A percentile compares a stretch with the other conserved stretches of the same genome.
Evolutionary conservation across 1,140 invertebrate species (phyloP).

Genomic region (Bacillus rossius): DNA sequence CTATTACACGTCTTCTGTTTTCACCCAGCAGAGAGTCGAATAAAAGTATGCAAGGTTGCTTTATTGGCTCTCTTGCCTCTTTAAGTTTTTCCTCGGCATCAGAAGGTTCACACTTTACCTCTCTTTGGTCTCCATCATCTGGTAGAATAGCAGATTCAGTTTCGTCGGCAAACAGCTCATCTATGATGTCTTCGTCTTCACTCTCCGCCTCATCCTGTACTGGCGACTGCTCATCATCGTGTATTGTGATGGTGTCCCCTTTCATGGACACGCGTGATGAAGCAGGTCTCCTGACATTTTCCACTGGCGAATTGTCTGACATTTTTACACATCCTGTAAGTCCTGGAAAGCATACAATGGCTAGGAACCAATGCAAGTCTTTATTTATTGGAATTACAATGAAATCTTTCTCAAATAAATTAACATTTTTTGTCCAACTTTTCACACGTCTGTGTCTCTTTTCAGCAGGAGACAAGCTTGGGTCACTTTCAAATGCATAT

Average conservation of each 20-base stretch:
- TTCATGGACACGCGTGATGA: constrained; percentile 57
- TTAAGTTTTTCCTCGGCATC: too few species aligned
- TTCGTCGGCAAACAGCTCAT: constrained; percentile 10
- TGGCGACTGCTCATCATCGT: constrained; percentile 46
- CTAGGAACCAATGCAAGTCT: constrained; percentile 95
- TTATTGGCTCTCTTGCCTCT: too few species aligned
- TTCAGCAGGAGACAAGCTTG: constrained; percentile 63
- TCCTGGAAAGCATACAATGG: constrained; percentile 92
- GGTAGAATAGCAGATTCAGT: too few species aligned
- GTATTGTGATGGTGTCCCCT: too few species aligned
- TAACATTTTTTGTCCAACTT: constrained; percentile 94
- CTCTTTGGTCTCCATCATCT: too few species aligned
- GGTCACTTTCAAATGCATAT: constrained; percentile 48
- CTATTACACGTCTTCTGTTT: constrained; percentile 71
- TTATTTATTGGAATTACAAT: constrained; percentile 97
- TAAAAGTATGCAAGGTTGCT: constrained; percentile 80
- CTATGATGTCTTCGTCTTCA: constrained; percentile 49
- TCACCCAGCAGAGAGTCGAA: constrained; percentile 89
- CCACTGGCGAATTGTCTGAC: constrained; percentile 53
- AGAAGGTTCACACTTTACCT: too few species aligned
- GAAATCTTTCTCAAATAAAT: constrained; percentile 96
- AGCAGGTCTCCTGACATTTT: constrained; percentile 54
- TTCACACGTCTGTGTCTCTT: constrained; percentile 85
- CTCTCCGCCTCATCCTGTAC: constrained; percentile 79
- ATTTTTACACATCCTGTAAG: constrained; percentile 56